Conservation (phyloP, 2,797 vertebrate genomes). For the Rhinogobio ventralis region DNA sequence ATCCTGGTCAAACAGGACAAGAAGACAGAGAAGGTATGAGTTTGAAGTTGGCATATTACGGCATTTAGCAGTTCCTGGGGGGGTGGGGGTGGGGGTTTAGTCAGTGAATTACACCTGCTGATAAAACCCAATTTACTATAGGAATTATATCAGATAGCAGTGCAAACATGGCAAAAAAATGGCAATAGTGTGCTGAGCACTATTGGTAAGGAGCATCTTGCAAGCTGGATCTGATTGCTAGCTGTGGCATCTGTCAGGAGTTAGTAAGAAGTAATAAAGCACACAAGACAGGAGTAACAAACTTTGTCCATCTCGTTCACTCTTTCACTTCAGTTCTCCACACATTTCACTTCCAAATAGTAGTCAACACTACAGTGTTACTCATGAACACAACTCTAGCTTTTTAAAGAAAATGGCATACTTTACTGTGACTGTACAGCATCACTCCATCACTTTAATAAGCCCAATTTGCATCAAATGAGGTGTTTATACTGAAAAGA, state of each 20-base stretch:
- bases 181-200: background rate
- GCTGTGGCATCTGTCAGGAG: background rate
- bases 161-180: background rate
- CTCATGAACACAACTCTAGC: background rate
- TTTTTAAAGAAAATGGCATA: background rate
- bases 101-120: background rate
- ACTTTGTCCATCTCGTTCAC: background rate
- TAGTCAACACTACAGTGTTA: background rate
- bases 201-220: background rate
- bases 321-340: too few species aligned
- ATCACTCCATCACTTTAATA: background rate
- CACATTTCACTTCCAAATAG: background rate
- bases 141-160: background rate
- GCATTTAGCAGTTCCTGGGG: background rate
- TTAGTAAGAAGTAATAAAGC: background rate
- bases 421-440: background rate
- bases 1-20: conserved; percentile 95
- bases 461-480: background rate
- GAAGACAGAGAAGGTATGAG: conserved; percentile 93
- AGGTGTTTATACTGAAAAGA: background rate
- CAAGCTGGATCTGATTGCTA: background rate
- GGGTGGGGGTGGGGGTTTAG: background rate
- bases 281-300: background rate
- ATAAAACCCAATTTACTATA: background rate
- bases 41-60: background rate